These are phyloP conservation scores for Macroglossus sobrinus DNA, from an alignment of 2,113 vertebrate genomes.

Conservation along the genomic window DNA sequence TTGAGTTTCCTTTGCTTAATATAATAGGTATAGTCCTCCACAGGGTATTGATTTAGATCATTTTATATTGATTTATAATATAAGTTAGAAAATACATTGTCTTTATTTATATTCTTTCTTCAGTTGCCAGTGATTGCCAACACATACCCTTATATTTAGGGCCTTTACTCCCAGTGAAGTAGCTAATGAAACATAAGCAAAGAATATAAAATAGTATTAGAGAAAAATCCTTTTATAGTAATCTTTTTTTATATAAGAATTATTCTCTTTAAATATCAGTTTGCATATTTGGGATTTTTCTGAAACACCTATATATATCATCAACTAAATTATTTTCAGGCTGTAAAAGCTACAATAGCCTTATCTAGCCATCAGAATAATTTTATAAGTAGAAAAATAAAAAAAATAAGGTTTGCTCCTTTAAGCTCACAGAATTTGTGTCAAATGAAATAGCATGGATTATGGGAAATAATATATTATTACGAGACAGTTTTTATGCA, in stretches of 20 bases:
- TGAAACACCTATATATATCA: not conserved
- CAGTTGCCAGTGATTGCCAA: not conserved
- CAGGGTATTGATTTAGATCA: not conserved
- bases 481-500: not conserved
- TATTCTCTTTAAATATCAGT: not conserved
- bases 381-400: slow-evolving; percentile 13
- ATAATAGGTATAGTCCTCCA: not conserved
- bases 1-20: not conserved
- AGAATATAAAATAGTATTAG: not conserved
- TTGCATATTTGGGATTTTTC: not conserved
- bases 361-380: not conserved
- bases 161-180: not conserved
- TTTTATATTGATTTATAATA: not conserved
- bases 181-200: not conserved
- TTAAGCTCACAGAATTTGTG: not conserved
- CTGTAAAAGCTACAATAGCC: not conserved
- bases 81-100: not conserved
- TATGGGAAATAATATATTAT: not conserved
- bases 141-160: not conserved
- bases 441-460: not conserved
- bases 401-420: not conserved
- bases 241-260: not conserved
- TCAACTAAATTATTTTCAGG: not conserved
- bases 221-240: not conserved
- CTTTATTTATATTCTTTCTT: not conserved